Percentiles rank a stretch among this genome's conserved stretches.
Evolutionary conservation across 2,113 vertebrate genomes (phyloP).

Genomic region (Panthera tigris): DNA sequence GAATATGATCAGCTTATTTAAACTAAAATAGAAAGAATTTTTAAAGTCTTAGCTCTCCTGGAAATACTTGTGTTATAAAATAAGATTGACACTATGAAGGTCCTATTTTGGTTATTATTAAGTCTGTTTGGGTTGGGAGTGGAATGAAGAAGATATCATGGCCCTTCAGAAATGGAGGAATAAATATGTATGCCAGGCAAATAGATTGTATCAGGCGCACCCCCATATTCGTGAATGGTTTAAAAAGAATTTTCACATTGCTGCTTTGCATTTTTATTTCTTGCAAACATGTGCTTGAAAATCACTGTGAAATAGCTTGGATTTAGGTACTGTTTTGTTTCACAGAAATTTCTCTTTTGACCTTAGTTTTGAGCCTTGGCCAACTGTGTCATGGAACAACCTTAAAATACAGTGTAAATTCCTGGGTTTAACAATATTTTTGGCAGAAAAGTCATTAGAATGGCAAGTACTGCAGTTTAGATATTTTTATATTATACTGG

Average conservation of each 20-base stretch:
- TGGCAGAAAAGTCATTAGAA: neutral
- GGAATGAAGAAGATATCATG: neutral
- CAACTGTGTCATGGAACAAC: neutral
- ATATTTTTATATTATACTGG: neutral
- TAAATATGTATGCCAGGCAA: neutral
- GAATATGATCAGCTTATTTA: neutral
- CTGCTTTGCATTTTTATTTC: neutral
- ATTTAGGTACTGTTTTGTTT: neutral
- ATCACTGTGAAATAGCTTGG: neutral
- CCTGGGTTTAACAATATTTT: neutral
- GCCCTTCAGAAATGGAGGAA: neutral
- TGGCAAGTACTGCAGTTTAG: neutral
- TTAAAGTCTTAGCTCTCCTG: neutral
- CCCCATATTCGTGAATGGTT: neutral
- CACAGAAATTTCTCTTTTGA: conserved; percentile 14
- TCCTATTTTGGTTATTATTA: neutral
- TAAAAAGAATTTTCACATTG: neutral
- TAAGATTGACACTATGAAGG: neutral
- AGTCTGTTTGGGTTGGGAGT: neutral
- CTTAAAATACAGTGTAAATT: conserved; percentile 15
- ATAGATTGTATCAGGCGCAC: neutral
- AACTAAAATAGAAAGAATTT: neutral
- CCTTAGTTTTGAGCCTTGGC: neutral
- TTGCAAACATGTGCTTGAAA: neutral
- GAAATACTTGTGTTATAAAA: neutral